Evolutionary conservation across 2,113 vertebrate genomes (phyloP).

Genomic region (Excalfactoria chinensis): DNA sequence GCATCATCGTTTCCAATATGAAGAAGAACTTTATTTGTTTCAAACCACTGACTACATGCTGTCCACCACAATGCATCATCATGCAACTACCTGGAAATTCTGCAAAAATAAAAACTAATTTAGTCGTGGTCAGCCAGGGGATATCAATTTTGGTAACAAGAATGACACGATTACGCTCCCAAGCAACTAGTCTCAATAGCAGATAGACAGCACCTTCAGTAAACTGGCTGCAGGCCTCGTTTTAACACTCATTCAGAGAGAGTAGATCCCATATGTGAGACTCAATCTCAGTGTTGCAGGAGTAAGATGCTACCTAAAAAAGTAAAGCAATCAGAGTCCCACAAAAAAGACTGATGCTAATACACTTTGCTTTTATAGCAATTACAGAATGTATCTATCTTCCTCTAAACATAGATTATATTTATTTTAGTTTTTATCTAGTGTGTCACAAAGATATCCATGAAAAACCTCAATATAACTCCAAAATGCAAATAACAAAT

Average conservation of each 20-base stretch:
- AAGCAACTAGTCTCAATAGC: neutral
- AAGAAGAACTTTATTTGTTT: constrained; percentile 23
- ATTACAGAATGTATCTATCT: neutral
- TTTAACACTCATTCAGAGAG: neutral
- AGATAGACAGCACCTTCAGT: neutral
- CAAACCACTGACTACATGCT: neutral
- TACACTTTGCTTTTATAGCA: neutral
- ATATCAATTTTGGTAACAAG: constrained; percentile 34
- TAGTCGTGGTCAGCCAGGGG: neutral
- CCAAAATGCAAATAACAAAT: neutral
- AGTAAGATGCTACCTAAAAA: neutral
- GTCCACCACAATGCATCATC: neutral
- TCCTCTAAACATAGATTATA: neutral
- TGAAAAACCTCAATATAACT: neutral
- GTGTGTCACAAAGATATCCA: neutral
- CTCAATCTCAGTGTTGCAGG: neutral
- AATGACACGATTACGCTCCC: constrained; percentile 15
- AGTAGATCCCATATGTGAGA: neutral
- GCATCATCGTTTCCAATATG: neutral
- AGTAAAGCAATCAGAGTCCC: neutral
- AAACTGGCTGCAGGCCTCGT: neutral
- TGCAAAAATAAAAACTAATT: constrained; percentile 29
- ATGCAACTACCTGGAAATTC: neutral
- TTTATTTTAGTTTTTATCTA: neutral
- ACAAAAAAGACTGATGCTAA: neutral